Conservation (phyloP, 2,888 invertebrate species). For the Caenorhabditis uteleia region DNA sequence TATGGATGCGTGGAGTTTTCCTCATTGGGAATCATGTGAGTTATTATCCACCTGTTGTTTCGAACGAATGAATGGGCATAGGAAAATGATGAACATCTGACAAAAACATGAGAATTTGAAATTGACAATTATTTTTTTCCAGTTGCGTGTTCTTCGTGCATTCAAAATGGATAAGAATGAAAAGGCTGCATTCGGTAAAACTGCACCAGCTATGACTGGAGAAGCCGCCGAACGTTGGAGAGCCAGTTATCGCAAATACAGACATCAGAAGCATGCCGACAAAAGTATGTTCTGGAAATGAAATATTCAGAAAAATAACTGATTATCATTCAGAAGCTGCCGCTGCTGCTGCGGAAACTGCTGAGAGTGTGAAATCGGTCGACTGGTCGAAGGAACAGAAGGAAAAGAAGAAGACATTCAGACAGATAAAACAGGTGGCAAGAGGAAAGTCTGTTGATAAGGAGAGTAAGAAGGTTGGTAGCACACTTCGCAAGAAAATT, state of each 20-base stretch:
- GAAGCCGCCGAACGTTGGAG: constrained; percentile 68
- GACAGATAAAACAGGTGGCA: constrained; percentile 51
- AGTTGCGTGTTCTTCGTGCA: constrained; percentile 55
- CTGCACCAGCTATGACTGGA: constrained; percentile 66
- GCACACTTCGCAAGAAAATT: background rate
- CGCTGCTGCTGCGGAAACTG: constrained; percentile 48
- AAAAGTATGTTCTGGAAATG: constrained; percentile 46
- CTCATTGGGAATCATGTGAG: constrained; percentile 65
- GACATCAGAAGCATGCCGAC: constrained; percentile 64
- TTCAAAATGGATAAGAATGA: constrained; percentile 46
- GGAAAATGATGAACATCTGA: background rate
- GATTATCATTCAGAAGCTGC: constrained; percentile 4
- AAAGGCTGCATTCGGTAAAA: constrained; percentile 55
- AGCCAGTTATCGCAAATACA: constrained; percentile 63
- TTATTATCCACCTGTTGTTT: background rate
- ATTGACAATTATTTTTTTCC: constrained; percentile 6
- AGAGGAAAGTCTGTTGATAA: constrained; percentile 44
- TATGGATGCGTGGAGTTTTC: constrained; percentile 66
- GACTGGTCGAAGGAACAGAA: constrained; percentile 46
- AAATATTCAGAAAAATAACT: background rate
- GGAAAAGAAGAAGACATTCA: constrained; percentile 56
- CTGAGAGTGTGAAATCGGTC: constrained; percentile 36
- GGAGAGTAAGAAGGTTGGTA: constrained; percentile 18
- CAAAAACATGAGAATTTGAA: background rate
- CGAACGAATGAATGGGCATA: background rate